A percentile compares a stretch with the other conserved stretches of the same genome.
These are phyloP conservation scores for Leptatherina wallacei DNA, from an alignment of 2,797 vertebrate species.

Conservation along the genomic window DNA sequence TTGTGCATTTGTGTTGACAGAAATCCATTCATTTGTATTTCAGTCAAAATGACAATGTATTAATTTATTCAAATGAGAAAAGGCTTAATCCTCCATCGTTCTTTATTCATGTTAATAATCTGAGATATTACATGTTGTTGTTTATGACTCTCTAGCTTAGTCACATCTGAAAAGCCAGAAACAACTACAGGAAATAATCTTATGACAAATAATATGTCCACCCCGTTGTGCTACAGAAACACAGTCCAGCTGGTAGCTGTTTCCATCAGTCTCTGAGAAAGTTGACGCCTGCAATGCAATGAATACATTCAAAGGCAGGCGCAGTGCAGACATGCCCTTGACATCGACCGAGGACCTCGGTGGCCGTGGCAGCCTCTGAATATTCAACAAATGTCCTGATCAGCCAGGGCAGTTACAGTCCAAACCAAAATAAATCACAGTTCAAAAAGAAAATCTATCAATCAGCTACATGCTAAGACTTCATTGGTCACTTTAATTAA, in stretches of 20 bases:
- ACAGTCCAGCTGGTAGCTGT: constrained; percentile 33
- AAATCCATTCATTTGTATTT: no score
- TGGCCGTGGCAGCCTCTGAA: constrained; percentile 43
- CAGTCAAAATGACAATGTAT: background rate
- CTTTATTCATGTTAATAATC: background rate
- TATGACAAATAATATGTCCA: constrained; percentile 24
- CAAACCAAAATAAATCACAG: constrained; percentile 9
- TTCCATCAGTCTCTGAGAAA: constrained; percentile 17
- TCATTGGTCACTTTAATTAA: constrained; percentile 4
- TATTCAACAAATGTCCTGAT: constrained; percentile 59
- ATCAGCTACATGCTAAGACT: background rate
- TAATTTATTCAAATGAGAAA: background rate
- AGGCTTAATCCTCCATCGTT: background rate
- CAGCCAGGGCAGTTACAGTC: constrained; percentile 20
- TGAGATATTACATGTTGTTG: background rate
- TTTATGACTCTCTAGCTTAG: background rate
- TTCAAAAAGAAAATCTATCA: background rate
- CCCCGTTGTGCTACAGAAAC: constrained; percentile 22
- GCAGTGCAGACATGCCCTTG: constrained; percentile 56
- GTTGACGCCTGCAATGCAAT: constrained; percentile 24
- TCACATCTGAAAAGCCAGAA: constrained; percentile 15
- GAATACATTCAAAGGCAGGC: constrained; percentile 40
- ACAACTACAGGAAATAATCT: constrained; percentile 21
- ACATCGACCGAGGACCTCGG: constrained; percentile 42
- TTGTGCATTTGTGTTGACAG: no score